Base-by-base conservation (phyloP, 1,140 invertebrate species). In the Diprion similis region DNA sequence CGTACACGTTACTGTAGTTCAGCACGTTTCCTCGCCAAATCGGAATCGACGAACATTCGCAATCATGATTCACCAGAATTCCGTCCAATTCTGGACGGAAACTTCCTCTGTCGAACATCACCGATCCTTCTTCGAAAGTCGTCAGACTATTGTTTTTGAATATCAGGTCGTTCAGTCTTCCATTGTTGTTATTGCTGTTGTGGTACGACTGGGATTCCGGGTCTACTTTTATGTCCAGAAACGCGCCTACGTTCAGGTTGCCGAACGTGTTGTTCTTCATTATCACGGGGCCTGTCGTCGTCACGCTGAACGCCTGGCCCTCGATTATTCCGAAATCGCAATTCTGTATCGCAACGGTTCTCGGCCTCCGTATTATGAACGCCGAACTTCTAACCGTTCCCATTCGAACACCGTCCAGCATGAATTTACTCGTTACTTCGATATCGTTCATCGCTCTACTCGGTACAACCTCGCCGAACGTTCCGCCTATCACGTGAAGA, bases 401-500 rank as follows among this genome's bases (percentile, higher is more conserved):
- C 76, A 90, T 84, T 8, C 72, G 76, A 2, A 89, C 85, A 3
- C 85, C 84, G 67, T 89, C 85, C 6, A 91, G 75, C 75, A 85
- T 83, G 66, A 95, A 91, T 69, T 91, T 89, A 66, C 92, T 86
- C 65, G 89, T 88, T 11, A 95, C 91, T 75, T 92, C 91, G 48
- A 95, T 85, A 71, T 95, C 94, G 65, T 93, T 93, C 82, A 95
- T 90, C 68, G 92, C 90, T 65, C 93, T 89, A 71, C 93, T 94
- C 1, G 93, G 93, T 65, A 93, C 73, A 46, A 87, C 80, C 0
- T 82, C 81, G 3, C 87, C 81, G 48, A 94, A 89, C 15, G 85
- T 88, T 0, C 90, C 89, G 1, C 89, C 88, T 46, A 94, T 87
- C 46, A 90, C 84, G 76, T 85, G 82, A 10, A 95, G 87, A 75